Evolutionary conservation across 2,888 invertebrate species (phyloP), one percentile per base, ranked within the genome.

Genomic region (Amphipyra tragopoginis): DNA sequence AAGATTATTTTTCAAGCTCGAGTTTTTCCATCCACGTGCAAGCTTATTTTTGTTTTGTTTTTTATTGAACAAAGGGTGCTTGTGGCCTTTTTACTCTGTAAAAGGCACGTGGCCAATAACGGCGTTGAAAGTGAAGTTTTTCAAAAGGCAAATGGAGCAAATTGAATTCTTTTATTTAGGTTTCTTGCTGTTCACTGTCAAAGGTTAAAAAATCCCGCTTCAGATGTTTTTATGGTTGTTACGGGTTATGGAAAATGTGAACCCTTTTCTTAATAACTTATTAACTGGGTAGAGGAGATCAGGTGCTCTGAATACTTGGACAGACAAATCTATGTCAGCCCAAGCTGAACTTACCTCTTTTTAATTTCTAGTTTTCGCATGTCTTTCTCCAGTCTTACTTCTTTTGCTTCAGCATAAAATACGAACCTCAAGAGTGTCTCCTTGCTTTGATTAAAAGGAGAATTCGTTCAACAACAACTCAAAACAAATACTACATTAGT

Each of bases 61-160:
- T 68, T 21, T 13, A 53, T 11, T 11, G 40, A 74, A 53, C 34
- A 53, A 26, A 52, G 48, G n/a, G 29, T 42, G 14, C 7, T 50
- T 29, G 9, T n/a, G 52, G 21, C 11, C 11, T 43, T 15, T 43
- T n/a, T 68, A n/a, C 40, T 45, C 9, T 15, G 15, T 38, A 57
- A 42, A 15, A 9, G 36, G 42, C 75, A 75, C 68, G 75, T 68
- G 69, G 14, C 8, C 7, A 51, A 33, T 50, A 29, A 57, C 39
- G n/a, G 0, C 13, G 0, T 15, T 26, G 68, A 68, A 50, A 65
- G 38, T 36, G 21, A 43, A 39, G 8, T 26, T 45, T 14, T 40
- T 51, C 21, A 0, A 10, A 4, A 38, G 5, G 36, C 42, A 40
- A 14, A 45, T 13, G 0, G 21, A 51, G 13, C 13, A 14, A 40